These are phyloP conservation scores for Amniataba percoides DNA, from an alignment of 2,797 vertebrate genomes.

Conservation along the genomic window DNA sequence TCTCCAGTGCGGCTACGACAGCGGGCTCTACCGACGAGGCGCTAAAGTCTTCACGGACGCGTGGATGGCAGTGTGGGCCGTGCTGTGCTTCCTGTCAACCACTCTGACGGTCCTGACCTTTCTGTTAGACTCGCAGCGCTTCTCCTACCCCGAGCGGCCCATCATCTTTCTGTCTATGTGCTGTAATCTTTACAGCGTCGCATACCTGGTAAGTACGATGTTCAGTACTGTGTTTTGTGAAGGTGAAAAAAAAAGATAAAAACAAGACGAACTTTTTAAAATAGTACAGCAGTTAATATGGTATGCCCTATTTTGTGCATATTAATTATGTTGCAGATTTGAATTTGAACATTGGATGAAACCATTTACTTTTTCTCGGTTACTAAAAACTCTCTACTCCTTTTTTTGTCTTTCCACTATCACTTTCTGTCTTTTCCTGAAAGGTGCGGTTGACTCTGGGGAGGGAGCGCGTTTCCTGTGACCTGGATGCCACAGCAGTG, in stretches of 20 bases:
- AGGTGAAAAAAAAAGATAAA: neutral
- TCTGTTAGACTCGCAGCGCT: constrained; percentile 95
- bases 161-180: constrained; percentile 99
- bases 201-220: constrained; percentile 89
- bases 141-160: constrained; percentile 97
- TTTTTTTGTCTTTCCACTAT: neutral
- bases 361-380: neutral
- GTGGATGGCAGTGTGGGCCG: constrained; percentile 99
- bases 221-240: neutral
- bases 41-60: constrained; percentile 97
- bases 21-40: constrained; percentile 92
- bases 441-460: constrained; percentile 93
- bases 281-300: too few relatives aligned
- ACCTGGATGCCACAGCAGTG: constrained; percentile 94
- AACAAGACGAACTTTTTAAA: too few relatives aligned
- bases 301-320: neutral
- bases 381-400: neutral
- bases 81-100: constrained; percentile 96
- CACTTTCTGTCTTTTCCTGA: constrained; percentile 4
- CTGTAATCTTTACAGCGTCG: constrained; percentile 99
- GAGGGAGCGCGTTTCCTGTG: constrained; percentile 97
- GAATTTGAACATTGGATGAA: neutral
- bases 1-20: constrained; percentile 96
- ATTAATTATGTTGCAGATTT: neutral
- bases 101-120: constrained; percentile 98